Evolutionary conservation across 2,797 vertebrate genomes (phyloP).

Genomic region (Poeciliopsis turneri): DNA sequence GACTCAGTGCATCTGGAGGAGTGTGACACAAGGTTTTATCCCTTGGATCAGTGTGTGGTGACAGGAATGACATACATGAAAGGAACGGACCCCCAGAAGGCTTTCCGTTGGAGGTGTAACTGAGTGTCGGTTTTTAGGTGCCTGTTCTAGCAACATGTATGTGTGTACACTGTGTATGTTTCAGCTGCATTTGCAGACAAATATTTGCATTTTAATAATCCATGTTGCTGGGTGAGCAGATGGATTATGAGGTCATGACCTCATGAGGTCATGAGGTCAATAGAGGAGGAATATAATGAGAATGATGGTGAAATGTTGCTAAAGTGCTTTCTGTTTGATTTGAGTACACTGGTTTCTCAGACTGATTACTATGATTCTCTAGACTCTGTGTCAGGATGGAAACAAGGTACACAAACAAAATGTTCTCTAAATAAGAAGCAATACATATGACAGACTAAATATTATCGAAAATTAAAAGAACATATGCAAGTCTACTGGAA

Average conservation of each 20-base stretch:
- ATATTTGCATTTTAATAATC: constrained; percentile 41
- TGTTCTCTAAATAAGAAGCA: constrained; percentile 13
- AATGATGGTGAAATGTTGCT: constrained; percentile 63
- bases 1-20: constrained; percentile 33
- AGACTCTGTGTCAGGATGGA: constrained; percentile 32
- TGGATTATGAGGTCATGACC: too few species aligned
- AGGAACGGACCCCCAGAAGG: constrained; percentile 16
- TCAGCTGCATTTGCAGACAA: constrained; percentile 5
- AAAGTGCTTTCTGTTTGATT: constrained; percentile 56
- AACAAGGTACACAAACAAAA: constrained; percentile 13
- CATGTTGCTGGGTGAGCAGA: constrained; percentile 33
- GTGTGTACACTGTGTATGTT: not conserved
- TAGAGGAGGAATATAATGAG: constrained; percentile 56
- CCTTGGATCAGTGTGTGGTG: constrained; percentile 28
- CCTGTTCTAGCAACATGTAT: not conserved
- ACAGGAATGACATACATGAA: constrained; percentile 48
- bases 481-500: not conserved
- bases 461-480: not conserved
- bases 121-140: constrained; percentile 6
- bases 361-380: constrained; percentile 46
- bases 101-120: constrained; percentile 20
- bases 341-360: constrained; percentile 43
- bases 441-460: not conserved
- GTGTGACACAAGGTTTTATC: constrained; percentile 40
- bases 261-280: constrained; percentile 51